Conservation (phyloP, 2,113 vertebrate genomes). For the Heterochromis multidens region DNA sequence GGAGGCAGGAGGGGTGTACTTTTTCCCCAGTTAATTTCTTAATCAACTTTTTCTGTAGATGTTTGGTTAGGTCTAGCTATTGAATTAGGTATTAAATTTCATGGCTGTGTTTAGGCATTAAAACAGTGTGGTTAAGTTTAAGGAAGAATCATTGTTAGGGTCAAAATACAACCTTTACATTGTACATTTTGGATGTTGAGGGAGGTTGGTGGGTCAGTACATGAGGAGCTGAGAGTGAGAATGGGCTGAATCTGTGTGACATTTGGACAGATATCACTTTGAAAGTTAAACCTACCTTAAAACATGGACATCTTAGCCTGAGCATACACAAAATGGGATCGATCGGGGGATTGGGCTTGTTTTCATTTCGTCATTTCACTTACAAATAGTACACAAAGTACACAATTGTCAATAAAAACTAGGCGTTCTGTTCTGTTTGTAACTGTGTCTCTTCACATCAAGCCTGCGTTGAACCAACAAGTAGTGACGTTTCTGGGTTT, state of each 20-base stretch:
- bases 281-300: neutral
- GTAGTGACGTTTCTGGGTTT: neutral
- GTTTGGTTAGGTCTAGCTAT: neutral
- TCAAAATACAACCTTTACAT: too few relatives aligned
- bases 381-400: neutral
- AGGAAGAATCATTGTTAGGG: too few relatives aligned
- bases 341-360: neutral
- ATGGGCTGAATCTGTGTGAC: fast-evolving
- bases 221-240: neutral
- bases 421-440: neutral
- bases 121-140: neutral
- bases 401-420: neutral
- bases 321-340: neutral
- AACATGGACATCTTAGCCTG: neutral
- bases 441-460: neutral
- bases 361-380: neutral
- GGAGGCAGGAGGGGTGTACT: neutral
- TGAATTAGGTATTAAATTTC: neutral
- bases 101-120: neutral
- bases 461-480: neutral
- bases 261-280: neutral
- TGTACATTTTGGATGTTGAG: neutral
- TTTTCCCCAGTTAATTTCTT: neutral
- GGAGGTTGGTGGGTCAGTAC: neutral
- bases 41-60: neutral